phyloP scores from a whole-genome alignment of 2,113 vertebrate species.

The Pyxicephalus adspersus region DNA sequence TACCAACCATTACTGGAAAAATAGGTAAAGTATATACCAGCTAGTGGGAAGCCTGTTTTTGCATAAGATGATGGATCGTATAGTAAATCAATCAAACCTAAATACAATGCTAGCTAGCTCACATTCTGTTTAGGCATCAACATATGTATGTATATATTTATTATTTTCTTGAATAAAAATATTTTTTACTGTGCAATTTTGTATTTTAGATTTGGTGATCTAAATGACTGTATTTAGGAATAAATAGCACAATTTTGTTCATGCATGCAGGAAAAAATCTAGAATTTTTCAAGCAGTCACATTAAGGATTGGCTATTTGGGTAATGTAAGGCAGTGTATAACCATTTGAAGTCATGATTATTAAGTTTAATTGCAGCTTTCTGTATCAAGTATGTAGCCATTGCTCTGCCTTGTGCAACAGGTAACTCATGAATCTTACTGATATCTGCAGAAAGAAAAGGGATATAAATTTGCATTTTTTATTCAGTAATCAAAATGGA shows the following conservation, averaged over 20 bases:
- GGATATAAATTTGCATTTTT: constrained; percentile 1
- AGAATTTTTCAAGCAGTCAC: background rate
- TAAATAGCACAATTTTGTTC: background rate
- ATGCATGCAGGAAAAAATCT: constrained; percentile 5
- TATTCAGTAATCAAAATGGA: constrained; percentile 24
- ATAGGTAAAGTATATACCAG: too few species aligned
- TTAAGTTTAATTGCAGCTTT: constrained; percentile 11
- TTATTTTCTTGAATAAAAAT: background rate
- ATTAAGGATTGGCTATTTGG: background rate
- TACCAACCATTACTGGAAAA: too few species aligned
- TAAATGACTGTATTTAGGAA: too few species aligned
- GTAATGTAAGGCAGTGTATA: constrained; percentile 11
- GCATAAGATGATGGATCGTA: too few species aligned
- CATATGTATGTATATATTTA: background rate
- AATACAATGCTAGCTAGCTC: too few species aligned
- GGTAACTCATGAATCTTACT: constrained; percentile 2
- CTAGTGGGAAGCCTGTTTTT: too few species aligned
- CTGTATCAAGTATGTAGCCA: background rate
- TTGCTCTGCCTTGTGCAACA: background rate
- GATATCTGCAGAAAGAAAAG: background rate
- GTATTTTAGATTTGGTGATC: too few species aligned
- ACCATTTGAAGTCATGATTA: constrained; percentile 20
- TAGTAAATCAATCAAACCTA: too few species aligned
- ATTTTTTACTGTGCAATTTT: too few species aligned
- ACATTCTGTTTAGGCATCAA: too few species aligned